Conservation (phyloP, 1,140 invertebrate genomes). For the Rhagoletis zephyria region DNA sequence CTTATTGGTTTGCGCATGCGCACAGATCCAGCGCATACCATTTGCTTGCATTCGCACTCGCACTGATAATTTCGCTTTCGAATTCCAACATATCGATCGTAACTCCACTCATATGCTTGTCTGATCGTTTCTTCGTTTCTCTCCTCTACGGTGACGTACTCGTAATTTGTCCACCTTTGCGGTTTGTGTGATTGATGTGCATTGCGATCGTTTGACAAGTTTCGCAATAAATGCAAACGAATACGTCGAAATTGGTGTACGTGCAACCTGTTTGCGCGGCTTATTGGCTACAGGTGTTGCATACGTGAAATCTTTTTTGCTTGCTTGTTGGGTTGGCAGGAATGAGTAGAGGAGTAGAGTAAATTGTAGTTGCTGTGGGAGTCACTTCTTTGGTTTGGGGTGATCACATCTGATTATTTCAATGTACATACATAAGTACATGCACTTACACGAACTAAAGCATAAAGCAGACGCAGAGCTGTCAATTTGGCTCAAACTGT, state of each 20-base stretch:
- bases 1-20: slow-evolving; percentile 47
- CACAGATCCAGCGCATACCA: slow-evolving; percentile 35
- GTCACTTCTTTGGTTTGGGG: neutral
- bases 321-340: neutral
- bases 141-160: neutral
- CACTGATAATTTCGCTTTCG: slow-evolving; percentile 30
- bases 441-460: no score
- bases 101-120: neutral
- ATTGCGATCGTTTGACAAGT: slow-evolving; percentile 43
- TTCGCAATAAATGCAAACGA: slow-evolving; percentile 51
- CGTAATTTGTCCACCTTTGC: slow-evolving; percentile 40
- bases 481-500: no score
- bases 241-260: slow-evolving; percentile 44
- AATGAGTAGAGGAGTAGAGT: neutral
- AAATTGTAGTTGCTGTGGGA: neutral
- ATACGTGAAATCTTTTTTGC: neutral
- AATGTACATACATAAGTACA: neutral
- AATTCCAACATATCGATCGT: slow-evolving; percentile 10
- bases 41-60: neutral
- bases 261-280: slow-evolving; percentile 39
- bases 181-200: slow-evolving; percentile 50
- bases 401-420: neutral
- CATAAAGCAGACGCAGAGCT: no score
- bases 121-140: neutral
- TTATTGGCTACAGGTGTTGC: slow-evolving; percentile 39